A percentile compares a stretch with the other conserved stretches of the same genome.
Conservation (phyloP, 1,140 invertebrate species). For the Babylonia areolata region DNA sequence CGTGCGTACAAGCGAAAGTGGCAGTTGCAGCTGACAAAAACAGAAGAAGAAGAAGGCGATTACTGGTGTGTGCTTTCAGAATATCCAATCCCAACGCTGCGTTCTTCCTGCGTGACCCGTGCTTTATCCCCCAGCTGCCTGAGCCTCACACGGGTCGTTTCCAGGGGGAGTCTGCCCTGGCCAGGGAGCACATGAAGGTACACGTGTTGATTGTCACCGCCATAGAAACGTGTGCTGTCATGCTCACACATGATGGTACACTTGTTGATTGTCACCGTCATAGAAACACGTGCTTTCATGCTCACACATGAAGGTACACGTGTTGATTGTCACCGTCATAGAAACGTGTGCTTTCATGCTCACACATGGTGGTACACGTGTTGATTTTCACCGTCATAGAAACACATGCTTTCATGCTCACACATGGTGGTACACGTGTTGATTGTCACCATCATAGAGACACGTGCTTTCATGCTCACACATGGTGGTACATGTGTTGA, state of each 20-base stretch:
- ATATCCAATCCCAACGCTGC: constrained; percentile 69
- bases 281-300: neutral
- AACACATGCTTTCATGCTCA: neutral
- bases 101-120: constrained; percentile 67
- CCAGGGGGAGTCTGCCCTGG: constrained; percentile 59
- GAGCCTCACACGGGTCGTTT: constrained; percentile 59
- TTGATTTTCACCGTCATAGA: no score
- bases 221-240: no score
- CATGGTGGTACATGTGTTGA: no score
- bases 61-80: constrained; percentile 53
- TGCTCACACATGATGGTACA: neutral
- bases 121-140: constrained; percentile 62
- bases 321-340: no score
- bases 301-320: neutral
- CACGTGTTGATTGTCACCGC: no score
- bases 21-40: no score
- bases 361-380: no score
- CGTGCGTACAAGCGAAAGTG: no score
- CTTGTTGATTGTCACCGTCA: no score
- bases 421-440: neutral
- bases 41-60: no score
- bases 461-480: no score
- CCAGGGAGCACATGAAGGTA: constrained; percentile 67
- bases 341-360: neutral
- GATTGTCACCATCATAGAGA: no score